phyloP scores from a whole-genome alignment of 2,113 vertebrate genomes.

The Pantherophis guttatus region DNA sequence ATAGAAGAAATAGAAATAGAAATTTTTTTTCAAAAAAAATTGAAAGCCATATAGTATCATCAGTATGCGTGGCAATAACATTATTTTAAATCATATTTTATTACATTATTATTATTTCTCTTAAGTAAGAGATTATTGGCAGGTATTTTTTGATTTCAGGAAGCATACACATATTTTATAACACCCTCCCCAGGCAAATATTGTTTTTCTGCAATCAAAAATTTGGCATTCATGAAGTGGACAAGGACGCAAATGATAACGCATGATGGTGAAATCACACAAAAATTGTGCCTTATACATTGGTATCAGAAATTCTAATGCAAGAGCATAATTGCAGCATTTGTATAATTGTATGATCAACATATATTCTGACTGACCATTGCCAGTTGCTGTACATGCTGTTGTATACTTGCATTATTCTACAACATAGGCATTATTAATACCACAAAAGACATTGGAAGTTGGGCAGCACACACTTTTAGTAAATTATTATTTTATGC shows the following conservation, averaged over 20 bases:
- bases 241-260: not conserved
- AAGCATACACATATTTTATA: not conserved
- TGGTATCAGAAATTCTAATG: not conserved
- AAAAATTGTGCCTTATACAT: not conserved
- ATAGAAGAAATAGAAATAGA: not conserved
- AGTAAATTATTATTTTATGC: not conserved
- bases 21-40: conserved; percentile 40
- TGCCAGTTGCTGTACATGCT: not conserved
- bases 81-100: conserved; percentile 44
- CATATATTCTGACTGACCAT: not conserved
- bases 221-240: not conserved
- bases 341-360: not conserved
- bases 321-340: not conserved
- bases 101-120: conserved; percentile 12
- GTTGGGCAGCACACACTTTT: not conserved
- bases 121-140: conserved; percentile 44
- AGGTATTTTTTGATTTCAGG: not conserved
- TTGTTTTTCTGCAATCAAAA: not conserved
- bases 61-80: not conserved
- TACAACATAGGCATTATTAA: not conserved
- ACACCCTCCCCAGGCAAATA: not conserved
- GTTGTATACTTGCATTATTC: not conserved
- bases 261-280: not conserved
- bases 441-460: not conserved
- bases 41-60: conserved; percentile 45